Base-by-base conservation (phyloP, 2,797 vertebrate species). In the Nyctibius grandis region DNA sequence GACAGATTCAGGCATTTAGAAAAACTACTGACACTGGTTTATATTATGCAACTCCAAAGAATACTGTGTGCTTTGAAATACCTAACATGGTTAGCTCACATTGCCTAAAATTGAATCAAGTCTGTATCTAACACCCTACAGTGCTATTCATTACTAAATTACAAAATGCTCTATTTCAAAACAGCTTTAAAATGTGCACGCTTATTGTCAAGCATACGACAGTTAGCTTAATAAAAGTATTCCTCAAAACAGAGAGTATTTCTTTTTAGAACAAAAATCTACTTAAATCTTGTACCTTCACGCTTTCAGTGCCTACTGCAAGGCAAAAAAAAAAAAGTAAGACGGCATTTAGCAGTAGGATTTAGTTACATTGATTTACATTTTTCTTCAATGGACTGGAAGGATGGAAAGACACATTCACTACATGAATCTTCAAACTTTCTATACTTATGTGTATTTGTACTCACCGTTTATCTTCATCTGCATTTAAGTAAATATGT, bases 371-470 rank as follows among this genome's bases (percentile, higher is more conserved):
- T 20, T n/a, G 77, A 93, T 83, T 75, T 85, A 70, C 47, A 65
- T 93, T 93, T 94, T 89, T 85, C 94, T 89, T 93, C 79, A 94
- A 25, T 59, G 74, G 59, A 76, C 61, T 72, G 74, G 38, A 95
- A 88, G 61, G 61, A 77, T 28, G 42, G 47, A 90, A 83, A 84
- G 74, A 75, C 64, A 91, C 8, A 44, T 92, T 77, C 47, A 75
- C n/a, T 77, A 80, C 63, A 88, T 26, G n/a, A 45, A 77, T 87
- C 79, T 51, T 79, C 48, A 65, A 95, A 93, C 17, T 92, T 96
- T 76, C 67, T 40, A 51, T 42, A 87, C 45, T 53, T 95, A 38
- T 0, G 2, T 45, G 33, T 56, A 48, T 50, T 80, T 78, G 7
- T 56, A 91, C 48, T 89, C 47, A 56, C 15, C 36, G 25, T 85